Evolutionary conservation across 2,113 vertebrate species (phyloP), one percentile per base, ranked within the genome.

Genomic region (Verasper variegatus): DNA sequence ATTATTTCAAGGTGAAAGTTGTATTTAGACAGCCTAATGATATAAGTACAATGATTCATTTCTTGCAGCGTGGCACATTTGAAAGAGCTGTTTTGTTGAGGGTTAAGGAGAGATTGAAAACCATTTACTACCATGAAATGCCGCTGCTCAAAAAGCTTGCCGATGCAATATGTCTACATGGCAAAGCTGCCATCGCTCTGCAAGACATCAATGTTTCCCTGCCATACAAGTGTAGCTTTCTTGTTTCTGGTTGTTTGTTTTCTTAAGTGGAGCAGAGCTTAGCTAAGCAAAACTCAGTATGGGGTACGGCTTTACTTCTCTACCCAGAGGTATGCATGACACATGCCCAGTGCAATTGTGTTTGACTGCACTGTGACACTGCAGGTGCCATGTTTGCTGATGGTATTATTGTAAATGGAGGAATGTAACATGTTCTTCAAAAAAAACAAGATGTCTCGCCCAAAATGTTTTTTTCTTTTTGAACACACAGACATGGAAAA

Each of bases 131-230:
- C 67, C 76, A 87, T 83, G 58, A 75, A 78, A 72, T 74, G 63
- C 55, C 74, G 47, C 80, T 63, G 78, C 72, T 89, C 78, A 76
- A 76, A 91, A 76, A 71, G 74, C 81, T 83, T 83, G 76, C 61
- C 78, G 78, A 70, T 90, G 88, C 92, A 86, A 85, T 92, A 88
- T 84, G 91, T 90, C 82, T 84, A 79, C 76, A 88, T 84, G 64
- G 80, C 49, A 70, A 78, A 68, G 64, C 72, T 85, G 81, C 66
- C 88, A 67, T 83, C 71, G 76, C 71, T 85, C 79, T 76, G 55
- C 54, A 70, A 71, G 86, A 80, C 86, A 78, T 88, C 76, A 89
- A 56, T 73, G 85, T 86, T 83, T 87, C 55, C 68, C 83, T 40
- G 63, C 66, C 63, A 62, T 82, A 86, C 88, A 75, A 88, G 80